Conservation (phyloP, 1,140 invertebrate species). For the Ericerus pela region DNA sequence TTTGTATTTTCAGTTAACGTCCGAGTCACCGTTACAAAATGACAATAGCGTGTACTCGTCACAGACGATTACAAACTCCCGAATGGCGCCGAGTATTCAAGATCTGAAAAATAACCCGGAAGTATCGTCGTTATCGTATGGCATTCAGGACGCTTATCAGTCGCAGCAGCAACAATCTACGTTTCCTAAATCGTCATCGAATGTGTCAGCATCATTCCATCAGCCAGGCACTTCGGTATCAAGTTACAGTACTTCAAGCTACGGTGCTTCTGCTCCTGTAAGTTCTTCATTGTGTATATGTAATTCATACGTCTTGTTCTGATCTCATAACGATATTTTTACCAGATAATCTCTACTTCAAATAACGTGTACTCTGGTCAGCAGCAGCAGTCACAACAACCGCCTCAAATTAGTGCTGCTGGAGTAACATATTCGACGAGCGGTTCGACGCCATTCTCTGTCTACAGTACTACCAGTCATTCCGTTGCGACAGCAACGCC, state of each 20-base stretch:
- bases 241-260: neutral
- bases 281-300: too few relatives aligned
- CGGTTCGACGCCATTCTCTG: conserved; percentile 1
- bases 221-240: neutral
- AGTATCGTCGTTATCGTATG: neutral
- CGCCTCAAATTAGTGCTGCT: neutral
- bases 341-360: neutral
- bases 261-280: neutral
- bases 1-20: neutral
- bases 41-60: conserved; percentile 3
- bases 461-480: conserved; percentile 4
- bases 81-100: neutral
- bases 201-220: neutral
- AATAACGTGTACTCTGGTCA: conserved; percentile 5
- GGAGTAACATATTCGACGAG: neutral
- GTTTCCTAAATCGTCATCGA: neutral
- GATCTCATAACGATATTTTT: neutral
- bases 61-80: neutral
- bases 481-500: neutral
- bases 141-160: neutral
- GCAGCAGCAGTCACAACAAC: neutral
- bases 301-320: neutral
- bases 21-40: neutral
- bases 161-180: neutral
- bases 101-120: neutral